Conservation (phyloP, 2,113 vertebrate genomes). For the Gadus chalcogrammus region DNA sequence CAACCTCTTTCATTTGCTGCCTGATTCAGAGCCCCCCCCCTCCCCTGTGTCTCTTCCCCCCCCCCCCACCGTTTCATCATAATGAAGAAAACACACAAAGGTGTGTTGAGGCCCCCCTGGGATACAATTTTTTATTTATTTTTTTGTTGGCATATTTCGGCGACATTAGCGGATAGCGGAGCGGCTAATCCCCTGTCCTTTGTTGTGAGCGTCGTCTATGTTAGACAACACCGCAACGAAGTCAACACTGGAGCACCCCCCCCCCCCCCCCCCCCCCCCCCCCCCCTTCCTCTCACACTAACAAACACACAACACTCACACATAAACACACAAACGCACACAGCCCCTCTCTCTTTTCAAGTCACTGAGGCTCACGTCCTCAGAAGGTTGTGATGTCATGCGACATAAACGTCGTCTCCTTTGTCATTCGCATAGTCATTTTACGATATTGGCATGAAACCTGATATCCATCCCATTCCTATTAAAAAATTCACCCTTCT, state of each 20-base stretch:
- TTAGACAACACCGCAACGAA: conserved; percentile 30
- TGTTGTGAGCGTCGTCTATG: conserved; percentile 41
- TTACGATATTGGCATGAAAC: conserved; percentile 71
- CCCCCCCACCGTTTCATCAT: conserved; percentile 25
- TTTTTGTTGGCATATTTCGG: conserved; percentile 43
- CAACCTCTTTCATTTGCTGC: neutral
- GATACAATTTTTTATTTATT: conserved; percentile 19
- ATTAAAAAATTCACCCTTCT: conserved; percentile 43
- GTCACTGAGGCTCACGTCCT: conserved; percentile 57
- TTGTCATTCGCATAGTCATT: conserved; percentile 67
- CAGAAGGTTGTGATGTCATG: conserved; percentile 69
- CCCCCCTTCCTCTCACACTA: conserved; percentile 21
- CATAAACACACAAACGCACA: neutral
- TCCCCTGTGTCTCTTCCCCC: no score
- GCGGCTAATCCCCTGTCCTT: conserved; percentile 37
- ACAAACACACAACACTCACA: neutral
- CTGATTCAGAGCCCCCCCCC: neutral
- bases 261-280: conserved; percentile 33
- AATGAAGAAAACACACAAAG: conserved; percentile 14
- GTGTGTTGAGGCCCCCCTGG: no score
- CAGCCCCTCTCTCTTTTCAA: conserved; percentile 29
- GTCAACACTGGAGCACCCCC: conserved; percentile 52
- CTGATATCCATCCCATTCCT: conserved; percentile 58
- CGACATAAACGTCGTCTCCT: conserved; percentile 64
- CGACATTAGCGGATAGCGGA: conserved; percentile 26